Evolutionary conservation across 1,140 invertebrate genomes (phyloP).

Genomic region (Nephotettix cincticeps): DNA sequence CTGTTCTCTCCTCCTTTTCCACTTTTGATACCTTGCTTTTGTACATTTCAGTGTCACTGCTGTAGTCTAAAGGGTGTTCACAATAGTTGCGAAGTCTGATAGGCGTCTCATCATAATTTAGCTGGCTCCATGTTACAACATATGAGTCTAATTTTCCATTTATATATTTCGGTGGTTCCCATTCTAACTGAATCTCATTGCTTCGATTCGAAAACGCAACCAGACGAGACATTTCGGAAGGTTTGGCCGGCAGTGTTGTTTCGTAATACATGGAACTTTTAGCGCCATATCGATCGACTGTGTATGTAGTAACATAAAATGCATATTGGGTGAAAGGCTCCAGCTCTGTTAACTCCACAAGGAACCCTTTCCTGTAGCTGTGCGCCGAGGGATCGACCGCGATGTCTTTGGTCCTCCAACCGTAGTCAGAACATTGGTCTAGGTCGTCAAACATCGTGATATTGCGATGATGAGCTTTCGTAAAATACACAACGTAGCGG

Average conservation of each 20-base stretch:
- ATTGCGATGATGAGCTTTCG: conserved; percentile 64
- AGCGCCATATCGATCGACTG: conserved; percentile 63
- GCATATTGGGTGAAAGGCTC: conserved; percentile 85
- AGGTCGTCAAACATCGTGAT: conserved; percentile 71
- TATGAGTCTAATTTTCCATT: conserved; percentile 85
- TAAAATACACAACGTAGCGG: conserved; percentile 34
- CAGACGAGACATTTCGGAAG: conserved; percentile 62
- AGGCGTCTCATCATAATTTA: conserved; percentile 35
- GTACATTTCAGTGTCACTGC: too few relatives aligned
- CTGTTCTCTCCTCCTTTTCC: neutral
- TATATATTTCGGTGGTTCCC: conserved; percentile 69
- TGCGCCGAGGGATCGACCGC: neutral
- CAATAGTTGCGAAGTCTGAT: conserved; percentile 38
- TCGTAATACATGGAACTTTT: conserved; percentile 79
- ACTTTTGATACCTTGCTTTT: too few relatives aligned
- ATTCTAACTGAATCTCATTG: conserved; percentile 66
- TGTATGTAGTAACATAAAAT: conserved; percentile 85
- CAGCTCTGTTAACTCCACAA: conserved; percentile 49
- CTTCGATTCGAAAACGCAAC: conserved; percentile 55
- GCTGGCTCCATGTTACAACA: conserved; percentile 61
- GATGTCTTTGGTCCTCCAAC: conserved; percentile 52
- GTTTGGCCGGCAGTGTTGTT: conserved; percentile 69
- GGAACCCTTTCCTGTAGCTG: neutral
- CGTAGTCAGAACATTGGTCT: conserved; percentile 78
- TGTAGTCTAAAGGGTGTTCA: conserved; percentile 15